Evolutionary conservation across 2,888 invertebrate species (phyloP), one percentile per base, ranked within the genome.

Genomic region (Rotaria sp.): DNA sequence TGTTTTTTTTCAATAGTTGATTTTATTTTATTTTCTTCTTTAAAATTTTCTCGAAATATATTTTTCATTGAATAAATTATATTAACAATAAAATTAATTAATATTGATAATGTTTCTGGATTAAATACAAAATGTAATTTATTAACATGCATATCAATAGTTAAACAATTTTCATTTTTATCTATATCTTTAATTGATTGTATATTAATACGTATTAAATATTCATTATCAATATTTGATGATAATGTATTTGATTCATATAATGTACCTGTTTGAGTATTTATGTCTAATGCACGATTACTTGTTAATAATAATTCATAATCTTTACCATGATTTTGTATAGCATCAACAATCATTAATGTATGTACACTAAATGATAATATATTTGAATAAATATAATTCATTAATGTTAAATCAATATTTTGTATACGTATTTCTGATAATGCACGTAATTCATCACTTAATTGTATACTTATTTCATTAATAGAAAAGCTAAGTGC

Each of bases 301-400:
- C 96, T 96, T 50, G 97, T 97, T 30, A 96, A 94, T 18, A 97
- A 93, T 85, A 97, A 92, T 91, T 97, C 97, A 92, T 96, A 97
- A 92, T 97, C 97, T 0, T 95, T 94, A 0, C 97, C 97, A 91
- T 95, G 96, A 30, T 96, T 96, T 92, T 97, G 97, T 90, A 97
- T 93, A 85, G 97, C 97, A 92, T 97, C 97, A 7, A 96, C 97
- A 86, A 97, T 92, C 87, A 97, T 93, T 88, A 97, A 80, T 26
- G 74, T 86, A 35, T 48, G 52, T 30, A 86, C 84, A 52, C 45
- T 80, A 11, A 80, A 45, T n/a, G 80, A 80, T 45, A 80, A 45
- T 2, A 13, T n/a, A 45, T 80, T 80, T n/a, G 80, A 80, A 80
- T 80, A 1, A 3, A 45, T 1, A 45, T 80, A 45, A 80, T 80